Evolutionary conservation across 2,113 vertebrate genomes (phyloP).

Genomic region (Ceratotherium simum): DNA sequence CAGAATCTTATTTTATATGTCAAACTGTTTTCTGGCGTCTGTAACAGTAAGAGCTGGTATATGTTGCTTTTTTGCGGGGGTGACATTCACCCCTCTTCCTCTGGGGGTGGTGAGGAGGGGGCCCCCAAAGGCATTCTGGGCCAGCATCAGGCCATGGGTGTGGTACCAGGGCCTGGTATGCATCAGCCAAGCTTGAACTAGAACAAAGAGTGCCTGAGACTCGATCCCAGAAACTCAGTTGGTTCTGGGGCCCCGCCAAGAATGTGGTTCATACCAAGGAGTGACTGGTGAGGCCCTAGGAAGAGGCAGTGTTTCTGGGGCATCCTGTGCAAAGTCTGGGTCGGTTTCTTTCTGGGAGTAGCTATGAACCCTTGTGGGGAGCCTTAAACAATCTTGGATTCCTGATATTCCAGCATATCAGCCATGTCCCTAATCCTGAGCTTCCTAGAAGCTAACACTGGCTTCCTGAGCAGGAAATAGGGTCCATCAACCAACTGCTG

Average conservation of each 20-base stretch:
- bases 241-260: constrained; percentile 63
- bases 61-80: neutral
- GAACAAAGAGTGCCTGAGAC: constrained; percentile 71
- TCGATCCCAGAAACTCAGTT: constrained; percentile 68
- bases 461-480: constrained; percentile 34
- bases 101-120: neutral
- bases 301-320: constrained; percentile 24
- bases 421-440: neutral
- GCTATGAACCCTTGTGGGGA: neutral
- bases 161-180: constrained; percentile 46
- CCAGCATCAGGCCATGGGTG: neutral
- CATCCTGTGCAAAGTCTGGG: neutral
- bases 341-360: neutral
- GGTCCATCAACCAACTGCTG: neutral
- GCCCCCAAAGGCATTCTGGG: neutral
- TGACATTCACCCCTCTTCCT: neutral
- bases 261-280: constrained; percentile 70
- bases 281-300: constrained; percentile 1
- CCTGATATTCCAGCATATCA: neutral
- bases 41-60: neutral
- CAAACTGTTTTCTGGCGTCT: constrained; percentile 29
- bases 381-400: neutral
- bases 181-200: constrained; percentile 50
- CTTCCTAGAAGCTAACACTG: neutral
- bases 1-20: constrained; percentile 15